phyloP scores from a whole-genome alignment of 2,797 vertebrate species.

The Poecilia picta region DNA sequence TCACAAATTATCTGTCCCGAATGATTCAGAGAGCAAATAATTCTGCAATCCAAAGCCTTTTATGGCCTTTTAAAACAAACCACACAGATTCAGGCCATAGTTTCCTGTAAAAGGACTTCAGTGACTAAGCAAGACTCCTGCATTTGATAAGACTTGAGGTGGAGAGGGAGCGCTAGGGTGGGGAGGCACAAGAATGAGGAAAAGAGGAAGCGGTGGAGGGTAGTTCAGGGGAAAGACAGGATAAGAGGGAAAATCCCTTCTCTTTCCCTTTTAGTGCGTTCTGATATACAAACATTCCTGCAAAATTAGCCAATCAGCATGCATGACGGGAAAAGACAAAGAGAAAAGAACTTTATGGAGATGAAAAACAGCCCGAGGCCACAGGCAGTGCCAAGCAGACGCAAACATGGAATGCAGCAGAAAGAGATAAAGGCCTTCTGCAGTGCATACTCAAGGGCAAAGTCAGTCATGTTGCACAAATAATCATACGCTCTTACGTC shows the following conservation, averaged over 20 bases:
- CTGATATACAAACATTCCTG: slow-evolving; percentile 67
- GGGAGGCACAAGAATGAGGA: slow-evolving; percentile 50
- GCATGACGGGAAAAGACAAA: slow-evolving; percentile 42
- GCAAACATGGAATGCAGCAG: slow-evolving; percentile 23
- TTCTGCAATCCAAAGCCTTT: slow-evolving; percentile 17
- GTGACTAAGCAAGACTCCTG: slow-evolving; percentile 61
- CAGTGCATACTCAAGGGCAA: slow-evolving; percentile 3
- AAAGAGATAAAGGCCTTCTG: slow-evolving; percentile 27
- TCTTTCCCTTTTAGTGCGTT: slow-evolving; percentile 69
- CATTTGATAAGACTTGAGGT: slow-evolving; percentile 59
- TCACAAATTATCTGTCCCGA: slow-evolving; percentile 11
- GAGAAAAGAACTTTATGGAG: slow-evolving; percentile 30
- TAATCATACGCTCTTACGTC: slow-evolving; percentile 35
- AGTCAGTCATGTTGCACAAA: slow-evolving; percentile 36
- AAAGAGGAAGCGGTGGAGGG: slow-evolving; percentile 59
- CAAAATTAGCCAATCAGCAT: slow-evolving; percentile 58
- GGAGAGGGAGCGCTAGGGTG: slow-evolving; percentile 18
- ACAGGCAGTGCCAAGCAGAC: slow-evolving; percentile 38
- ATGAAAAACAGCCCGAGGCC: slow-evolving; percentile 40
- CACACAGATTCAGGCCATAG: slow-evolving; percentile 16
- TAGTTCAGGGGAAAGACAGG: slow-evolving; percentile 70
- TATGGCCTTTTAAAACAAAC: slow-evolving; percentile 38
- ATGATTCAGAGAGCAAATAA: slow-evolving; percentile 17
- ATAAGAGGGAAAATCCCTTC: slow-evolving; percentile 83
- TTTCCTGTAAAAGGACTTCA: slow-evolving; percentile 65